A percentile compares a stretch with the other conserved stretches of the same genome.
These are phyloP conservation scores for Lophochroa leadbeateri DNA, from an alignment of 2,113 vertebrate genomes.

Conservation along the genomic window DNA sequence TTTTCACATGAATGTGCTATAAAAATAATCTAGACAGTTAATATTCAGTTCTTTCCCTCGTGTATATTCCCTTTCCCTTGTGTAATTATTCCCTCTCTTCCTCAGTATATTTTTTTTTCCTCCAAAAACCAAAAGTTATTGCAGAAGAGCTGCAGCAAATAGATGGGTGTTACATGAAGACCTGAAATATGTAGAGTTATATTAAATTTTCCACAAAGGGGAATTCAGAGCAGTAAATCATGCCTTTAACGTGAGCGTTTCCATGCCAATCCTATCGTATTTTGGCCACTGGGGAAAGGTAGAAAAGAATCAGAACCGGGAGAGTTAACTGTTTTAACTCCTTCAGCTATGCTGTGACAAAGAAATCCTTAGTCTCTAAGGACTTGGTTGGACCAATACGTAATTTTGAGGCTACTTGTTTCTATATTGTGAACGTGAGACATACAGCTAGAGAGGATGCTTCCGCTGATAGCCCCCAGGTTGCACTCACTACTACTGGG, in stretches of 20 bases:
- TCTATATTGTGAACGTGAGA: not conserved
- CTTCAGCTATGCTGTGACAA: not conserved
- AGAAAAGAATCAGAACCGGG: not conserved
- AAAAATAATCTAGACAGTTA: not conserved
- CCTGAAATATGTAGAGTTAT: not conserved
- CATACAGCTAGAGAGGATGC: not conserved
- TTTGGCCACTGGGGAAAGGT: not conserved
- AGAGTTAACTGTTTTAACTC: not conserved
- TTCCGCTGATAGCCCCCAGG: slow-evolving; percentile 24
- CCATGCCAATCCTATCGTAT: not conserved
- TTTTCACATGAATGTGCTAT: not conserved
- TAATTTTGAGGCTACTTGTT: not conserved
- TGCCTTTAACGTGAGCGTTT: not conserved
- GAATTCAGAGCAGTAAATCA: slow-evolving; percentile 1
- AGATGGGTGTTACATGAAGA: not conserved
- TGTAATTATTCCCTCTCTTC: slow-evolving; percentile 3
- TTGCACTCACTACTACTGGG: slow-evolving; percentile 65
- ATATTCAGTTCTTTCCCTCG: not conserved
- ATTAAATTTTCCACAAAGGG: not conserved
- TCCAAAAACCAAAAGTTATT: slow-evolving; percentile 9
- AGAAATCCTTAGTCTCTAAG: not conserved
- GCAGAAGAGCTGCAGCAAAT: slow-evolving; percentile 23
- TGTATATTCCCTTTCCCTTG: not conserved
- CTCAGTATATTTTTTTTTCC: not conserved
- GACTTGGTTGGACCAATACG: slow-evolving; percentile 1